Evolutionary conservation across 2,797 vertebrate genomes (phyloP).

Genomic region (Arremon aurantiirostris): DNA sequence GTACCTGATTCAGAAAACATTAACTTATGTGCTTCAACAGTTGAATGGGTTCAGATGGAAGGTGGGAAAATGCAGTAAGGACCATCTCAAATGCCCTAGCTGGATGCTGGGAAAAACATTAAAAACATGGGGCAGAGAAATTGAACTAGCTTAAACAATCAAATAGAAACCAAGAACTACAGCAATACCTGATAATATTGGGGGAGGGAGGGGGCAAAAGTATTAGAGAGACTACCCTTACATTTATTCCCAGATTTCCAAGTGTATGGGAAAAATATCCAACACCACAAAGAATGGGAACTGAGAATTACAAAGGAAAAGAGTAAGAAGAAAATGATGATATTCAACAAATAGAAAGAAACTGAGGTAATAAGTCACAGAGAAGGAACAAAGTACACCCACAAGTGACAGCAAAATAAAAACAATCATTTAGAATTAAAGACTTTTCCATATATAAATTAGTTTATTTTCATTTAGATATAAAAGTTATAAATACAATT

Average conservation of each 20-base stretch:
- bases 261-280: background rate
- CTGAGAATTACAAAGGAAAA: background rate
- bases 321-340: background rate
- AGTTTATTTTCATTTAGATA: slow-evolving; percentile 72
- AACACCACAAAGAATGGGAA: background rate
- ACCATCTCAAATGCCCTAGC: background rate
- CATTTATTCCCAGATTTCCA: background rate
- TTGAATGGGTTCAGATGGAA: background rate
- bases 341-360: background rate
- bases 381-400: background rate
- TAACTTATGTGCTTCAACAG: background rate
- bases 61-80: background rate
- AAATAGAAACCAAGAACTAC: background rate
- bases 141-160: background rate
- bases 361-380: background rate
- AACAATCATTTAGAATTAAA: background rate
- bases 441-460: slow-evolving; percentile 66
- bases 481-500: slow-evolving; percentile 74
- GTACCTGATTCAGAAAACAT: background rate
- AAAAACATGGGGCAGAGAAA: background rate
- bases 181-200: background rate
- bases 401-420: background rate
- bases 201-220: fast-evolving
- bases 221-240: background rate
- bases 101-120: background rate